phyloP scores from a whole-genome alignment of 2,113 vertebrate genomes.

The Sylvia atricapilla region DNA sequence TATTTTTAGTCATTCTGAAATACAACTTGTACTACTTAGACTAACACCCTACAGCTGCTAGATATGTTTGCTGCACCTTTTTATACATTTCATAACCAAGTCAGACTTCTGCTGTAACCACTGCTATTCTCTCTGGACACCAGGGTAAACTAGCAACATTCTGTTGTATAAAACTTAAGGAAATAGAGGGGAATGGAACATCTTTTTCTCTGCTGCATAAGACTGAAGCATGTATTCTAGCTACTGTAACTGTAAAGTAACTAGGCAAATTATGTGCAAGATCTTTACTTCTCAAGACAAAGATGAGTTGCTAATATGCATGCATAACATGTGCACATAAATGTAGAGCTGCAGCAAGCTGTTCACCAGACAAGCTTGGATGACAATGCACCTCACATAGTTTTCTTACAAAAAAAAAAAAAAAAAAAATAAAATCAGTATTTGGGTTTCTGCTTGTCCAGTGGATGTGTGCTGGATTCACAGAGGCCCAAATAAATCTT shows the following conservation, averaged over 20 bases:
- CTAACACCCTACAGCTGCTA: background rate
- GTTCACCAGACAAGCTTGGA: slow-evolving; percentile 57
- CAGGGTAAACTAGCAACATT: background rate
- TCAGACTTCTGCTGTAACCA: background rate
- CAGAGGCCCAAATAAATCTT: slow-evolving; percentile 12
- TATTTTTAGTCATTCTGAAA: background rate
- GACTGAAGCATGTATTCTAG: slow-evolving; percentile 30
- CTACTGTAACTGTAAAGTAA: slow-evolving; percentile 62
- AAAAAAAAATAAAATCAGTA: slow-evolving; percentile 7
- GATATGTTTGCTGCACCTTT: background rate
- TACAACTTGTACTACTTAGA: background rate
- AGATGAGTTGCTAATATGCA: slow-evolving; percentile 72
- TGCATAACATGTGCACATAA: slow-evolving; percentile 66
- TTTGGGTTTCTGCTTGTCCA: slow-evolving; percentile 49
- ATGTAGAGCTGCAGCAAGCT: slow-evolving; percentile 56
- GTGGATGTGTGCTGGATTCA: slow-evolving; percentile 41
- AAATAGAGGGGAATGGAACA: background rate
- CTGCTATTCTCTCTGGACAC: background rate
- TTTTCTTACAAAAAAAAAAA: background rate
- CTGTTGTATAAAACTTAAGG: background rate
- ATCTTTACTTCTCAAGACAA: slow-evolving; percentile 72
- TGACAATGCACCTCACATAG: slow-evolving; percentile 67
- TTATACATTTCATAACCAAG: background rate
- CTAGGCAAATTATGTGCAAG: slow-evolving; percentile 64
- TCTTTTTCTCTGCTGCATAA: background rate